Percentiles rank a stretch among this genome's conserved stretches.
Conservation (phyloP, 2,797 vertebrate species). For the Mus minutoides region DNA sequence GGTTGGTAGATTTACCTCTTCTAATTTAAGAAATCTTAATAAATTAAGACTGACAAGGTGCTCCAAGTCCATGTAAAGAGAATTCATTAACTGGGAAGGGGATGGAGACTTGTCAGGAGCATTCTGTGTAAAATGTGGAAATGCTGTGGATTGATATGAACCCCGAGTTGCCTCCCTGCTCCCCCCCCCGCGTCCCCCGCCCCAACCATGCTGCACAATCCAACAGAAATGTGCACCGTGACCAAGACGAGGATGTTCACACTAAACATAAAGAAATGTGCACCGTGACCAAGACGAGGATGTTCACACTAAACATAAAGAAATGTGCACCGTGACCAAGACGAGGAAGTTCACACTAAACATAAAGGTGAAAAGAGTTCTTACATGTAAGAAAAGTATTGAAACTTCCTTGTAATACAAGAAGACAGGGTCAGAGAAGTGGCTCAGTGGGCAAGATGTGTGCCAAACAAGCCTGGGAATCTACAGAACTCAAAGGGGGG, state of each 20-base stretch:
- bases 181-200: rapidly evolving
- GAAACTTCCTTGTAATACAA: slow-evolving; percentile 1
- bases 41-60: background rate
- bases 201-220: background rate
- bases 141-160: background rate
- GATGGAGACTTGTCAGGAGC: background rate
- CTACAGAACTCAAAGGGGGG: too few relatives aligned
- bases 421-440: background rate
- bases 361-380: background rate
- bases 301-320: background rate
- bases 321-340: background rate
- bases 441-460: rapidly evolving
- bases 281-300: background rate
- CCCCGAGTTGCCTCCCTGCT: too few relatives aligned
- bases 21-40: slow-evolving; percentile 14
- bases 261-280: background rate
- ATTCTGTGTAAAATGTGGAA: slow-evolving; percentile 37
- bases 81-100: background rate
- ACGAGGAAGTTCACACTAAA: background rate
- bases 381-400: background rate
- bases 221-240: background rate
- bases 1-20: background rate
- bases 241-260: background rate
- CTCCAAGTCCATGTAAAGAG: background rate
- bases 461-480: background rate